A percentile compares a stretch with the other conserved stretches of the same genome.
phyloP scores from a whole-genome alignment of 2,797 vertebrate genomes.

The Todus mexicanus region DNA sequence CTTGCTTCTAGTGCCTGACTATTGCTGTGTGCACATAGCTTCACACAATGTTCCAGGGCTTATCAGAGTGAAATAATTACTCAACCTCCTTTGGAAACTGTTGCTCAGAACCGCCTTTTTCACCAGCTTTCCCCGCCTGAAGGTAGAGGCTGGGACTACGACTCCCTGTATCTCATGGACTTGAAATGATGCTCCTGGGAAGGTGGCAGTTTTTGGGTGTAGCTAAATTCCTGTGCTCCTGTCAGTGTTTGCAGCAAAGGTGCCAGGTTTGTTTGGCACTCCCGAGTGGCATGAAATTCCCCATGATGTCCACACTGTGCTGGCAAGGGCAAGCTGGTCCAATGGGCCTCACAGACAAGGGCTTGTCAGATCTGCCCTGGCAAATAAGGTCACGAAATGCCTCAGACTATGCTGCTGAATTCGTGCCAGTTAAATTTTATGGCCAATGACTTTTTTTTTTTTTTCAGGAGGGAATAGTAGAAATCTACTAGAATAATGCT shows the following conservation, averaged over 20 bases:
- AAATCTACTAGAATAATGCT: neutral
- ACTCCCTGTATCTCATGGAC: neutral
- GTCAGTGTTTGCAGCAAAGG: accelerated
- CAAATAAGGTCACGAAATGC: neutral
- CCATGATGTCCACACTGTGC: accelerated
- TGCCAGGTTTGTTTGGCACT: neutral
- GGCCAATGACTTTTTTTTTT: neutral
- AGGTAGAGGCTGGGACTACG: neutral
- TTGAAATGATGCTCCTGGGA: neutral
- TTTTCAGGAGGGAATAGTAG: neutral
- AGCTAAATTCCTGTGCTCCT: neutral
- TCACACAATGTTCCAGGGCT: constrained; percentile 30
- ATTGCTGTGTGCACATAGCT: neutral
- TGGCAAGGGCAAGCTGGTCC: neutral
- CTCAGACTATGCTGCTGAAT: accelerated
- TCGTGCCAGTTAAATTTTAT: neutral
- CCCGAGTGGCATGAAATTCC: accelerated
- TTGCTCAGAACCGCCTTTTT: neutral
- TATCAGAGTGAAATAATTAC: constrained; percentile 26
- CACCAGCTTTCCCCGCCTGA: accelerated
- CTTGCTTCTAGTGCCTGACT: neutral
- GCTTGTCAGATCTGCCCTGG: neutral
- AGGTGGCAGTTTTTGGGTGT: neutral
- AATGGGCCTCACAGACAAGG: neutral
- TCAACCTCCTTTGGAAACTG: neutral